A percentile compares a stretch with the other conserved stretches of the same genome.
phyloP scores from a whole-genome alignment of 2,113 vertebrate genomes.

The Dromas ardeola region DNA sequence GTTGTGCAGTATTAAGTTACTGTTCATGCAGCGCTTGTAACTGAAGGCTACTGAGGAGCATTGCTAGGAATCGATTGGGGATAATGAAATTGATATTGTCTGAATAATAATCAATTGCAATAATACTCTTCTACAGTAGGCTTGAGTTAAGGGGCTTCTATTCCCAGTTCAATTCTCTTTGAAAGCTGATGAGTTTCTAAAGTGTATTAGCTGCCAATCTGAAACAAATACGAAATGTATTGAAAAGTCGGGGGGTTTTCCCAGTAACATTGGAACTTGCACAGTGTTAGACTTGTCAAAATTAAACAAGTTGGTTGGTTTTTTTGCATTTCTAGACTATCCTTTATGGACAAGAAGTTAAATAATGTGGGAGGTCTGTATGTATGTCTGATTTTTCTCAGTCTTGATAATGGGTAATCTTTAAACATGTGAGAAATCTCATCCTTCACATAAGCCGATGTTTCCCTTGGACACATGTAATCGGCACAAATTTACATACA shows the following conservation, averaged over 20 bases:
- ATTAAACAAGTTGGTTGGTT: background rate
- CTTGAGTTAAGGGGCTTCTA: slow-evolving; percentile 65
- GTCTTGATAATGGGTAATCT: background rate
- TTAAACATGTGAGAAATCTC: background rate
- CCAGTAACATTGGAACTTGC: background rate
- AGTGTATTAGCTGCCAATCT: background rate
- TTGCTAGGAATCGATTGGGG: slow-evolving; percentile 67
- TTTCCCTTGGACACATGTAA: background rate
- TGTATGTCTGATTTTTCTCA: background rate
- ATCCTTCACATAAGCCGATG: background rate
- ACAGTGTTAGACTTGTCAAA: background rate
- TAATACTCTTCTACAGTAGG: slow-evolving; percentile 66
- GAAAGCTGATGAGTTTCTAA: slow-evolving; percentile 39
- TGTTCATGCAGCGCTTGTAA: slow-evolving; percentile 27
- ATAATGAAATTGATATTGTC: slow-evolving; percentile 78
- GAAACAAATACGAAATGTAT: background rate
- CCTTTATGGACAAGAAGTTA: background rate
- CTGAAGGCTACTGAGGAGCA: slow-evolving; percentile 42
- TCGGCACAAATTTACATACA: background rate
- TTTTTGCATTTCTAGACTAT: background rate
- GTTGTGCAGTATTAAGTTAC: background rate
- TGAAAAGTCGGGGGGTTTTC: background rate
- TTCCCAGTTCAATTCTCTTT: slow-evolving; percentile 62
- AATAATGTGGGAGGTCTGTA: background rate
- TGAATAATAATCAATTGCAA: slow-evolving; percentile 82